A percentile compares a stretch with the other conserved stretches of the same genome.
Evolutionary conservation across 2,797 vertebrate species (phyloP).

Genomic region (Thunnus albacares): DNA sequence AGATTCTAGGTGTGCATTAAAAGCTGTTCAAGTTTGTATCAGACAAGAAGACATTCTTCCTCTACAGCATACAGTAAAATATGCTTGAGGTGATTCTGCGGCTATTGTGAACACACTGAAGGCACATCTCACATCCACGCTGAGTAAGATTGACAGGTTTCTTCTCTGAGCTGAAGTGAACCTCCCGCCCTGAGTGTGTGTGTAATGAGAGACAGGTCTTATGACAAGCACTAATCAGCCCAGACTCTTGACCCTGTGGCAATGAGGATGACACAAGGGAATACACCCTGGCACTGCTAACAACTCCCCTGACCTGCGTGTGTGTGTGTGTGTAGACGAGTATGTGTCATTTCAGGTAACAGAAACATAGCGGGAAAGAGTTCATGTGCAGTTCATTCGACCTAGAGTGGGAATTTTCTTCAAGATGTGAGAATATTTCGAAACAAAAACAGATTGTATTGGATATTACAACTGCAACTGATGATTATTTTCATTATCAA

Average conservation of each 20-base stretch:
- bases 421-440: neutral
- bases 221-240: slow-evolving; percentile 78
- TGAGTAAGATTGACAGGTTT: slow-evolving; percentile 83
- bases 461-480: too few relatives aligned
- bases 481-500: neutral
- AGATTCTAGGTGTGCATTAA: neutral
- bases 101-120: slow-evolving; percentile 24
- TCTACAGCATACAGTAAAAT: slow-evolving; percentile 17
- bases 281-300: slow-evolving; percentile 51
- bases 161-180: slow-evolving; percentile 72
- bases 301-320: slow-evolving; percentile 49
- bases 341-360: slow-evolving; percentile 53
- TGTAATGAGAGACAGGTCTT: slow-evolving; percentile 80
- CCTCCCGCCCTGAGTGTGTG: slow-evolving; percentile 75
- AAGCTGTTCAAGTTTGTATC: neutral
- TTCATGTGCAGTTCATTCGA: slow-evolving; percentile 26
- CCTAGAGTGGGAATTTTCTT: neutral
- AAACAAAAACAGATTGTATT: neutral
- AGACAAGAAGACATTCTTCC: slow-evolving; percentile 8
- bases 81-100: slow-evolving; percentile 32
- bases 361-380: neutral
- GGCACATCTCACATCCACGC: slow-evolving; percentile 54
- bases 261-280: slow-evolving; percentile 62
- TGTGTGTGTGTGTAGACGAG: slow-evolving; percentile 14
- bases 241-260: slow-evolving; percentile 74